These are phyloP conservation scores for Lasioglossum marginatum DNA, from an alignment of 2,888 invertebrate genomes.

Conservation along the genomic window DNA sequence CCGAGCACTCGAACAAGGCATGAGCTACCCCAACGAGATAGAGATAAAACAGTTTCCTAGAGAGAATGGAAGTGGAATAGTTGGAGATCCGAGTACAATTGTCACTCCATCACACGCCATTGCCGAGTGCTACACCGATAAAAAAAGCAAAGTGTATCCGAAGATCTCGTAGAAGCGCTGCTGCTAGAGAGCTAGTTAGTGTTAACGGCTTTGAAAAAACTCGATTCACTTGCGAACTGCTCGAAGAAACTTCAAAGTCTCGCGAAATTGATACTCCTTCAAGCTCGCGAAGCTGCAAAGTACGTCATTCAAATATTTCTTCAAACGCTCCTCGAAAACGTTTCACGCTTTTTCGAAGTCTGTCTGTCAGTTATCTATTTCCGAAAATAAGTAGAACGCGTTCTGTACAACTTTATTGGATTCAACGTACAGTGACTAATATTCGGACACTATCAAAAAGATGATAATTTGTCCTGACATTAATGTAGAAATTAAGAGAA, in stretches of 20 bases:
- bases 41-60: background rate
- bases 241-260: constrained; percentile 8
- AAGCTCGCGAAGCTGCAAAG: background rate
- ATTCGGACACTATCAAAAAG: too few relatives aligned
- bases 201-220: background rate
- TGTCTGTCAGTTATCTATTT: background rate
- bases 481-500: too few relatives aligned
- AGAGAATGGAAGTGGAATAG: constrained; percentile 11
- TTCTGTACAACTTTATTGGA: background rate
- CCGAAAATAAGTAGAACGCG: background rate
- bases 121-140: constrained; percentile 4
- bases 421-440: background rate
- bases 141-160: background rate
- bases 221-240: background rate
- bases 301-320: constrained; percentile 8
- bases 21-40: background rate
- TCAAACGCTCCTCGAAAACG: background rate
- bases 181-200: constrained; percentile 4
- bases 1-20: constrained; percentile 1
- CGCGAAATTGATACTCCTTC: constrained; percentile 13
- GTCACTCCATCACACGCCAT: constrained; percentile 1
- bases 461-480: too few relatives aligned
- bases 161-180: background rate
- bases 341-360: background rate
- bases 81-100: background rate